Conservation (phyloP, 2,113 vertebrate genomes). For the Zosterops pallidus region DNA sequence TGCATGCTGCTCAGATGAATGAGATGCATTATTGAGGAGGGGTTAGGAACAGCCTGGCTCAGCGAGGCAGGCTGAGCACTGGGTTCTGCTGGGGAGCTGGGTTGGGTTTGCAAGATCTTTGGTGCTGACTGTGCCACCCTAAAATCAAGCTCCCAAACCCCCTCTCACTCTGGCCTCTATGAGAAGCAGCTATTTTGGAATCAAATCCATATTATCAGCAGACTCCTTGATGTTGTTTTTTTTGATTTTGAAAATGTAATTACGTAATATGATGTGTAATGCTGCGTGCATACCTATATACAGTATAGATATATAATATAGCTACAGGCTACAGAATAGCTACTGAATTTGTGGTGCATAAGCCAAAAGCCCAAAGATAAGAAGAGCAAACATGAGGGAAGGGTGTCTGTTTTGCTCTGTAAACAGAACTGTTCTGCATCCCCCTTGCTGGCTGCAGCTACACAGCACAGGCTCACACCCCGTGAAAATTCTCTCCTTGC, state of each 20-base stretch:
- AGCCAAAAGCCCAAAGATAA: not conserved
- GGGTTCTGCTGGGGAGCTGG: not conserved
- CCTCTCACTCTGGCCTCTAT: not conserved
- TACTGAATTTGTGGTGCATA: not conserved
- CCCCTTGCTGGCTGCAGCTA: not conserved
- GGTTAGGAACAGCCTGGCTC: not conserved
- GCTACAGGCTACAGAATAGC: not conserved
- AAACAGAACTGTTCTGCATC: not conserved
- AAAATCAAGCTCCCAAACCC: not conserved
- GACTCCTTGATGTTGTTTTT: not conserved
- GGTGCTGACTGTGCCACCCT: not conserved
- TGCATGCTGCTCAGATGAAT: not conserved
- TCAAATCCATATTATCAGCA: not conserved
- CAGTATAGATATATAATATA: accelerated
- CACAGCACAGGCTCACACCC: not conserved
- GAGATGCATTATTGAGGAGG: not conserved
- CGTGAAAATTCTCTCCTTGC: not conserved
- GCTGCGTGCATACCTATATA: too few species aligned
- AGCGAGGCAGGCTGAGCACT: not conserved
- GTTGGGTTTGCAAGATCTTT: not conserved
- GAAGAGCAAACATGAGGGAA: not conserved
- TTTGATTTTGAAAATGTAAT: not conserved
- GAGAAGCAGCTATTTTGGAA: not conserved
- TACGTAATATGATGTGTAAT: not conserved
- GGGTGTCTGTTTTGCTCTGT: not conserved